Conservation (phyloP, 2,888 invertebrate genomes). For the Eristalis intricaria region DNA sequence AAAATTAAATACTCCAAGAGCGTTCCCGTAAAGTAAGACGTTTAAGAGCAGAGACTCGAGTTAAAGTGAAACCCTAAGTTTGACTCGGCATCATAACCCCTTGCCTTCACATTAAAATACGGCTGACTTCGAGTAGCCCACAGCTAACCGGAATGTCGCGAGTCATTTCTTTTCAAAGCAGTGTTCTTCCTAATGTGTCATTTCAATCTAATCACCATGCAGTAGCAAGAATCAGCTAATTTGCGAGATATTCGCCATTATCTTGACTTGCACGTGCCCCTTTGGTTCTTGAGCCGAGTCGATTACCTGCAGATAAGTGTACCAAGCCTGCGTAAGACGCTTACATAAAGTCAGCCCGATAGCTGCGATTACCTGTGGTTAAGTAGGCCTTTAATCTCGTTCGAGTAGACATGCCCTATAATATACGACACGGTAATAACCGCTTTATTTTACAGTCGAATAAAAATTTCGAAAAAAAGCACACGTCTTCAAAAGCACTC, state of each 20-base stretch:
- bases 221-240: not conserved
- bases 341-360: conserved; percentile 4
- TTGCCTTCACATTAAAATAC: too few relatives aligned
- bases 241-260: not conserved
- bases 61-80: too few relatives aligned
- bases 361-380: not conserved
- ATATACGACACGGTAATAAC: conserved; percentile 23
- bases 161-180: too few relatives aligned
- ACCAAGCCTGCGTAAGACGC: not conserved
- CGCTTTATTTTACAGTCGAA: conserved; percentile 1
- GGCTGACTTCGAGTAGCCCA: too few relatives aligned
- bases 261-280: not conserved
- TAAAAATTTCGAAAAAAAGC: conserved; percentile 4
- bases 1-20: too few relatives aligned
- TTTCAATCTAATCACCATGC: not conserved
- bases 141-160: too few relatives aligned
- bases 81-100: too few relatives aligned
- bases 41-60: too few relatives aligned
- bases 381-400: conserved; percentile 20
- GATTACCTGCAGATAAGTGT: conserved; percentile 22
- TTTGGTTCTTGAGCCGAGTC: not conserved
- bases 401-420: not conserved
- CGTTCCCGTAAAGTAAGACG: too few relatives aligned
- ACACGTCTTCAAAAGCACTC: conserved; percentile 1
- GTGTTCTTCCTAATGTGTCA: too few relatives aligned